A percentile compares a stretch with the other conserved stretches of the same genome.
phyloP scores from a whole-genome alignment of 1,140 invertebrate genomes.

The Drusus annulatus region DNA sequence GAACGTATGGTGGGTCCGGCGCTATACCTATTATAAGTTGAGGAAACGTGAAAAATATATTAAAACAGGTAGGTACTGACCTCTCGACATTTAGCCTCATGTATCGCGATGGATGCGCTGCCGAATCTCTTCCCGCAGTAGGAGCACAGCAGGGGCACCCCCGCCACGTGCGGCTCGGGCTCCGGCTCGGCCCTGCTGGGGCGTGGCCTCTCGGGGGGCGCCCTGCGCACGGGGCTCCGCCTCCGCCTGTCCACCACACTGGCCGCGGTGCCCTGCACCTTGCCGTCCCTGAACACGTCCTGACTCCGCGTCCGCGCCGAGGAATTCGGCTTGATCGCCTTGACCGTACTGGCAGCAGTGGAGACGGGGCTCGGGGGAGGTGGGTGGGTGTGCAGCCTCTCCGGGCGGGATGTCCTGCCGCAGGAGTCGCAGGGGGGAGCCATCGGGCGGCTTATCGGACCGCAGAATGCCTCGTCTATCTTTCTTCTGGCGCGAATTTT shows the following conservation, averaged over 20 bases:
- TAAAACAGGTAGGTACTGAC: conserved; percentile 72
- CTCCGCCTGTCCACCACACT: neutral
- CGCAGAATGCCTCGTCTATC: conserved; percentile 47
- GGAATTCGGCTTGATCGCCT: too few species aligned
- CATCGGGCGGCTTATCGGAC: conserved; percentile 33
- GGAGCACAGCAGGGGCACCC: conserved; percentile 77
- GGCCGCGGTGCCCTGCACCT: neutral
- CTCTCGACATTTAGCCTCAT: conserved; percentile 86
- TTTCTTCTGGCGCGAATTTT: conserved; percentile 26
- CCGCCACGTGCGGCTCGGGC: conserved; percentile 1
- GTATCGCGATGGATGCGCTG: conserved; percentile 81
- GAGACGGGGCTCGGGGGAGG: conserved; percentile 3
- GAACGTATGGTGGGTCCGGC: too few species aligned
- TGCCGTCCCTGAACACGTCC: too few species aligned
- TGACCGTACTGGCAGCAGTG: neutral
- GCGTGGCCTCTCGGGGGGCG: neutral
- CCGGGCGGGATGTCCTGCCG: conserved; percentile 49
- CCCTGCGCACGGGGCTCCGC: neutral
- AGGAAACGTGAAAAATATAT: too few species aligned
- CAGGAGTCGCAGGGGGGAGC: conserved; percentile 54
- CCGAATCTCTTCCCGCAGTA: conserved; percentile 86
- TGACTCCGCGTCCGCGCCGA: neutral
- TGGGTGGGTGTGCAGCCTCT: conserved; percentile 51
- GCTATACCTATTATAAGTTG: too few species aligned
- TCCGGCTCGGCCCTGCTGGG: conserved; percentile 64